These are phyloP conservation scores for Leuciscus waleckii DNA, from an alignment of 2,797 vertebrate species.

Conservation along the genomic window DNA sequence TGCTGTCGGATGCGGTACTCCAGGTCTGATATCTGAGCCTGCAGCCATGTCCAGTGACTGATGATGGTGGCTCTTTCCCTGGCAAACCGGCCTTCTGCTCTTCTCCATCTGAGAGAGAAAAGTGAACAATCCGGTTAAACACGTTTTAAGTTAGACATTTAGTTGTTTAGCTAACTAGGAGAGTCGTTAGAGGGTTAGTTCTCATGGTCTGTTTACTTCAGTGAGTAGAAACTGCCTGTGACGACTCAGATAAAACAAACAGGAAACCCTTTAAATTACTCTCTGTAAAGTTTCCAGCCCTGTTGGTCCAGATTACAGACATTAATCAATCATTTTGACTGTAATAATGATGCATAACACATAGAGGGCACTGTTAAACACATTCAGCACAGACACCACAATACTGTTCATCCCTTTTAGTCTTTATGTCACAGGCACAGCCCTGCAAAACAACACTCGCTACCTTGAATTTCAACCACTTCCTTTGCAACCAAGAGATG, in stretches of 20 bases:
- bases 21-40: slow-evolving; percentile 97
- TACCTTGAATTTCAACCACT: not conserved
- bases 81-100: slow-evolving; percentile 94
- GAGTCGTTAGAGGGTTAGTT: slow-evolving; percentile 1
- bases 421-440: slow-evolving; percentile 1
- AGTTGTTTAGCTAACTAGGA: not conserved
- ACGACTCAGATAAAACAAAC: slow-evolving; percentile 18
- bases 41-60: slow-evolving; percentile 99
- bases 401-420: not conserved
- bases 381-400: not conserved
- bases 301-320: slow-evolving; percentile 13
- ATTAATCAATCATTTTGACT: not conserved
- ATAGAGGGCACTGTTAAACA: slow-evolving; percentile 9
- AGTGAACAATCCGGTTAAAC: not conserved
- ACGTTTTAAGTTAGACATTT: not conserved
- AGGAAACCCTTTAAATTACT: slow-evolving; percentile 6
- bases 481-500: not conserved
- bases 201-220: not conserved
- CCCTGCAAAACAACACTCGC: not conserved
- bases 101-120: slow-evolving; percentile 83
- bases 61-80: slow-evolving; percentile 94
- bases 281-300: slow-evolving; percentile 2
- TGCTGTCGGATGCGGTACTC: slow-evolving; percentile 99
- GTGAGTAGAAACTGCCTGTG: not conserved
- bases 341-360: not conserved